Evolutionary conservation across 1,140 invertebrate species (phyloP), one percentile per base, ranked within the genome.

Genomic region (Proales similis): DNA sequence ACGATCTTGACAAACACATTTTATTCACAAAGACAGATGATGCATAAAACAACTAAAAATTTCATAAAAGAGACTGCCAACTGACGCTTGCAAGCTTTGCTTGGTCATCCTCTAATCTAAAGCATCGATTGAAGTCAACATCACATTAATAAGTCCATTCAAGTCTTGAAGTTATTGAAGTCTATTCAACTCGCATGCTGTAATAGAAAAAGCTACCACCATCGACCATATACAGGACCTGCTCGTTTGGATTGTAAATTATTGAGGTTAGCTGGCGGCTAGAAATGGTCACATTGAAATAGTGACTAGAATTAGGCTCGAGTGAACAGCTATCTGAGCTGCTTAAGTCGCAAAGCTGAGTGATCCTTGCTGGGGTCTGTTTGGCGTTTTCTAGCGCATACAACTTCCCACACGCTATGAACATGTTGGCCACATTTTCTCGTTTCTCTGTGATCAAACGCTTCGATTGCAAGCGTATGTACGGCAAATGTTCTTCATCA

Each of bases 191-290:
- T 53, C 9, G 2, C 24, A 53, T 5, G 26, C 42, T 53, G 17
- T 53, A 53, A 53, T 53, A 53, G 19, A 53, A 4, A 14, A 53
- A 53, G 14, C 48, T 53, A 39, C 48, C 48, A 19, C 48, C 48
- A 19, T 53, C 48, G 11, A 53, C 48, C 1, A 22, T 22, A 53
- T 53, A 36, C 30, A 53, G 9, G 2, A 19, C 22, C 2, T 53
- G 38, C 6, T 36, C 7, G 9, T 36, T 24, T 5, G 48, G 14
- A 38, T 53, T 36, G 27, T 53, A 53, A 7, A 20, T 53, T 20
- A 53, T 20, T 24, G 48, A 53, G 6, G 48, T 53, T 19, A 53
- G 24, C 42, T 53, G 48, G 24, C 48, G 9, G 42, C 48, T 53
- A 27, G 7, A 38, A 9, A 53, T 53, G 29, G 33, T 53, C 11